Evolutionary conservation across 53 echinoderm and acorn worm species (phyloP).

Genomic region (Mesocentrotus franciscanus): DNA sequence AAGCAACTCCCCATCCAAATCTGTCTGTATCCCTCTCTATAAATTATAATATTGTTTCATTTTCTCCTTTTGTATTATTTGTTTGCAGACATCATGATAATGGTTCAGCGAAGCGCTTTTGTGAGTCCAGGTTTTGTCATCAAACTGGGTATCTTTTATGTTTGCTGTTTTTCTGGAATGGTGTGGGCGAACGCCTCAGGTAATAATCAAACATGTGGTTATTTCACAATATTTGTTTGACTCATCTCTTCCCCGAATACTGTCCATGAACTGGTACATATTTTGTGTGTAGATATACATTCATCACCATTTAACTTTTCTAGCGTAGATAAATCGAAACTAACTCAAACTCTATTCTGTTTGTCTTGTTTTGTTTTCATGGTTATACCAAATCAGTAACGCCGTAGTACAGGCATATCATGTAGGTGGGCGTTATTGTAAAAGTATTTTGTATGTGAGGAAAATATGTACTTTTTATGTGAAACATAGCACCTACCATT

Average conservation of each 20-base stretch:
- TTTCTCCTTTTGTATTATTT: background rate
- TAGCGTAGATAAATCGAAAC: background rate
- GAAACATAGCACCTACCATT: background rate
- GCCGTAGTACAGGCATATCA: no score
- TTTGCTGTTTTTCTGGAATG: background rate
- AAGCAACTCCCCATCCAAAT: no score
- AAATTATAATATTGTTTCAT: no score
- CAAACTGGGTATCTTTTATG: background rate
- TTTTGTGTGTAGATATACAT: background rate
- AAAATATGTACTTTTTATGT: background rate
- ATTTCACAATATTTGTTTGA: background rate
- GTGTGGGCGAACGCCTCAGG: background rate
- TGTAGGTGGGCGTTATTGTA: no score
- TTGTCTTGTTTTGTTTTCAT: background rate
- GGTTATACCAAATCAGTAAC: no score
- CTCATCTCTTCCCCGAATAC: background rate
- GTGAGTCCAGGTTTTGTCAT: background rate
- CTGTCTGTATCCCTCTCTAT: no score
- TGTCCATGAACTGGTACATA: background rate
- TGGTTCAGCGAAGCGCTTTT: background rate
- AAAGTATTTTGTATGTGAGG: no score
- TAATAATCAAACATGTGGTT: background rate
- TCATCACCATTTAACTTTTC: background rate
- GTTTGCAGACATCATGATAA: background rate
- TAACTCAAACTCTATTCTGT: background rate